phyloP scores from a whole-genome alignment of 2,113 vertebrate genomes.

The Cryptotis parvus region DNA sequence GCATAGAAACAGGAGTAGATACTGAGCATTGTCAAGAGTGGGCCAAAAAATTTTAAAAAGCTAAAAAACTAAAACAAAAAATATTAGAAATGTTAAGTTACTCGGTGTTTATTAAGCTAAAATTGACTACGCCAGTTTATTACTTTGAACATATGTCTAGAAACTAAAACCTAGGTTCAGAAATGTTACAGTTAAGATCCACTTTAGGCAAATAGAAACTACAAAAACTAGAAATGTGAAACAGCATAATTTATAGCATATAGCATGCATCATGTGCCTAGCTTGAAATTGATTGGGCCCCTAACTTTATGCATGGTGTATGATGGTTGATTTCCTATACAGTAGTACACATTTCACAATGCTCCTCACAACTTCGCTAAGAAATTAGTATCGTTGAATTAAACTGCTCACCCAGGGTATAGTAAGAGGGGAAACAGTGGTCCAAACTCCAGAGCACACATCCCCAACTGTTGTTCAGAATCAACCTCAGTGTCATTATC shows the following conservation, averaged over 20 bases:
- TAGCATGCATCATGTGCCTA: neutral
- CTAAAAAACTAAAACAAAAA: neutral
- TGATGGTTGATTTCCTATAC: no score
- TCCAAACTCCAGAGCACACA: slow-evolving; percentile 35
- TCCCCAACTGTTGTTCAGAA: slow-evolving; percentile 26
- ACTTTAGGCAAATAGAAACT: neutral
- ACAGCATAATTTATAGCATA: neutral
- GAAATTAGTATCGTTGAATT: neutral
- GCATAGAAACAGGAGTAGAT: no score
- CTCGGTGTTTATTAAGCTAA: neutral
- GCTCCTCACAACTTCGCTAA: no score
- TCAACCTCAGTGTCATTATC: slow-evolving; percentile 29
- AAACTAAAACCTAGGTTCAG: neutral
- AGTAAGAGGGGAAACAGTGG: neutral
- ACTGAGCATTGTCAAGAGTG: no score
- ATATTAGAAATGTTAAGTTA: neutral
- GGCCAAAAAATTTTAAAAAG: no score
- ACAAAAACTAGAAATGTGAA: neutral
- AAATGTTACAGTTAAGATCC: neutral
- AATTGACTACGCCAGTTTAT: neutral
- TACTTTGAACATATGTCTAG: neutral
- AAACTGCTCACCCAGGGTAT: neutral
- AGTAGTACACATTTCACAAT: no score
- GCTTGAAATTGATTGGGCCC: neutral
- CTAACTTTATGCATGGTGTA: neutral